Evolutionary conservation across 2,888 invertebrate genomes (phyloP).

Genomic region (Augiades crinisus): DNA sequence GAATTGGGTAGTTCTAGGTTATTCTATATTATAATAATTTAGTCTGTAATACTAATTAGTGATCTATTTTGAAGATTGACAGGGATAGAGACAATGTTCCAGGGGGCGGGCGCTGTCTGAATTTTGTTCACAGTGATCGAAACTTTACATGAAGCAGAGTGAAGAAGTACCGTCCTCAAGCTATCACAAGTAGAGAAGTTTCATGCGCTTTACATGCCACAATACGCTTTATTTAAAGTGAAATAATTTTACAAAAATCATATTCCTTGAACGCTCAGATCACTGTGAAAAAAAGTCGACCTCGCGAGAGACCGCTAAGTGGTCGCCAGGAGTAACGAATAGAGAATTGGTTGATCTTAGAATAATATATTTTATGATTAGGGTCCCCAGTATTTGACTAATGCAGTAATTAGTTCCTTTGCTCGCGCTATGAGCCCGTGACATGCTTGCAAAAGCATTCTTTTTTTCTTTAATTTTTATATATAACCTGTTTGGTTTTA

Average conservation of each 20-base stretch:
- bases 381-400: constrained; percentile 25
- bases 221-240: constrained; percentile 13
- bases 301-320: neutral
- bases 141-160: neutral
- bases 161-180: constrained; percentile 12
- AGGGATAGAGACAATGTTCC: constrained; percentile 32
- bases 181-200: neutral
- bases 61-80: constrained; percentile 39
- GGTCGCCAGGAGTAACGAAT: constrained; percentile 11
- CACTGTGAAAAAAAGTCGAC: constrained; percentile 11
- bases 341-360: constrained; percentile 11
- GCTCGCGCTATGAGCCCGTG: constrained; percentile 15
- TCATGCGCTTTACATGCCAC: constrained; percentile 3
- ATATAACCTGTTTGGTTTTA: constrained; percentile 10
- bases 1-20: constrained; percentile 35
- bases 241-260: neutral
- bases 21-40: constrained; percentile 34
- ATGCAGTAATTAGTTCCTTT: constrained; percentile 26
- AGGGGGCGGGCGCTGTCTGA: constrained; percentile 3
- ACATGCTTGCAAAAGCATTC: constrained; percentile 21
- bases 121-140: constrained; percentile 3
- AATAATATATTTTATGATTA: constrained; percentile 20
- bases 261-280: neutral
- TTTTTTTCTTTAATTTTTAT: neutral
- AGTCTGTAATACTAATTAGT: constrained; percentile 36